phyloP scores from a whole-genome alignment of 2,113 vertebrate species.

The Pachypanchax playfairii region DNA sequence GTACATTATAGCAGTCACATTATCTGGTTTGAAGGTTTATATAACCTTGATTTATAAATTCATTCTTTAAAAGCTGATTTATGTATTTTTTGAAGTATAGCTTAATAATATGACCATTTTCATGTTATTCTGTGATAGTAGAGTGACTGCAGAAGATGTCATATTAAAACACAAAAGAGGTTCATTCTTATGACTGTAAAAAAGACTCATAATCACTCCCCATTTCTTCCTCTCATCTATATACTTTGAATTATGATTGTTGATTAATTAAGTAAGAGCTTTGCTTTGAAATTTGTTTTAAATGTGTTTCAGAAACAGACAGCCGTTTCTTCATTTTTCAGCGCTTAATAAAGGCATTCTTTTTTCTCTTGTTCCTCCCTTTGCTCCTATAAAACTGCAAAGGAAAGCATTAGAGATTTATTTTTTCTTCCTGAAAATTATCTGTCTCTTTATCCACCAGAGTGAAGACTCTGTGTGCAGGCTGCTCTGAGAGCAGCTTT shows the following conservation, averaged over 20 bases:
- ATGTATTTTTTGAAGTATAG: neutral
- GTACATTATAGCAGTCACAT: too few relatives aligned
- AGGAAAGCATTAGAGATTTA: slow-evolving; percentile 30
- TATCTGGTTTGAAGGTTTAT: too few relatives aligned
- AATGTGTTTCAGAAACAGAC: neutral
- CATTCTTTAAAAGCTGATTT: too few relatives aligned
- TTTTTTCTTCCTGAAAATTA: slow-evolving; percentile 47
- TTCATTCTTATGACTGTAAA: neutral
- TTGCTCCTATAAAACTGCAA: slow-evolving; percentile 13
- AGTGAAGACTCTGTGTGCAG: slow-evolving; percentile 36
- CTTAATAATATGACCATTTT: neutral
- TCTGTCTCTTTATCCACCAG: slow-evolving; percentile 52
- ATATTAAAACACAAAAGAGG: neutral
- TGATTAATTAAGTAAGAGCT: neutral
- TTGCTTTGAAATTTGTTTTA: neutral
- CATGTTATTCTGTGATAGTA: neutral
- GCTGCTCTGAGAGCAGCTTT: slow-evolving; percentile 46
- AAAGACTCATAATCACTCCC: too few relatives aligned
- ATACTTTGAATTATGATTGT: neutral
- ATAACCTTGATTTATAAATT: too few relatives aligned
- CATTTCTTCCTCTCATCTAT: neutral
- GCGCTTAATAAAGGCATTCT: slow-evolving; percentile 19
- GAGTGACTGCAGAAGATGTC: neutral
- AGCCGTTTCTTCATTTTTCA: neutral
- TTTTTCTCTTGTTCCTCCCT: neutral